Base-by-base conservation (phyloP, 2,797 vertebrate species). In the Oreochromis grahami region DNA sequence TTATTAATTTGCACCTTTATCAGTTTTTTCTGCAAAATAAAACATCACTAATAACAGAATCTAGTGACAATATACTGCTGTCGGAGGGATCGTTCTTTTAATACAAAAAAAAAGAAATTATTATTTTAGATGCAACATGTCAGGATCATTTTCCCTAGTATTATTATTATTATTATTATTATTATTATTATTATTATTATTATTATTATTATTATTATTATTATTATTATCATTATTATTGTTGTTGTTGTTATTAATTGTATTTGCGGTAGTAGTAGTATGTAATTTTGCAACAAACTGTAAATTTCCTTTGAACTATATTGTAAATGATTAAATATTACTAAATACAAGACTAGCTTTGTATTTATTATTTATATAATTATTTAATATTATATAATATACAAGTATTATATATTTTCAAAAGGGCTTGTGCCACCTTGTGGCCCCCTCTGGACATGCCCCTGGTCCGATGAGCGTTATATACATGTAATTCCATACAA, bases 201-300 rank as follows among this genome's bases (percentile, higher is more conserved):
- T 38, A 38, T 38, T 38, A 38, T 51, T n/a, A 2, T 50, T 1
- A 19, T 19, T 11, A 19, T 13, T 21, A 2, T 51, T n/a, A 2
- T 50, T 10, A 6, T 52, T 7, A 2, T 24, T 24, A 7, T 26
- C 0, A 13, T 12, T 0, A 7, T 41, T 41, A 5, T 12, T 41
- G 1, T 12, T 41, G 5, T 41, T 36, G 9, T 38, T 38, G 2
- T 38, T 38, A 38, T 38, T 38, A 38, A 32, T 60, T 58, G 32
- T 5, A 58, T 58, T 2, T 17, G 56, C 3, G 0, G 56, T 36
- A 60, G 29, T 60, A 60, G 17, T 36, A 36, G 32, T 7, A 63
- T 63, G 32, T 38, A 36, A 63, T 63, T 63, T 63, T 63, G 4
- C 58, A 13, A n/a, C 19, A 63, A 63, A 63, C 11, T 63, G 32